phyloP scores from a whole-genome alignment of 2,888 invertebrate genomes.

The Drosophila paramelanica region DNA sequence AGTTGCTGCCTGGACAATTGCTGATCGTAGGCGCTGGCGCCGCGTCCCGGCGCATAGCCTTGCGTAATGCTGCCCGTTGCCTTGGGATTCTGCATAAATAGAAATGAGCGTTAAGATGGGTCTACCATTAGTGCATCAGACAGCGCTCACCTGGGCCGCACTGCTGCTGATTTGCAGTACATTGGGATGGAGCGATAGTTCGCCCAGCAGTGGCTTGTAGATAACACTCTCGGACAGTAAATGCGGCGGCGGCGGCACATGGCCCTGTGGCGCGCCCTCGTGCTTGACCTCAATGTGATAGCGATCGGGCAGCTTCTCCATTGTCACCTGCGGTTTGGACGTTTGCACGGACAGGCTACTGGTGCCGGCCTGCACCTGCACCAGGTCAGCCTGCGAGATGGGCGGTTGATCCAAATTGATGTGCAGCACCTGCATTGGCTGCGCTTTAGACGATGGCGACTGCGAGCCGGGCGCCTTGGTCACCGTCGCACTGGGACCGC shows the following conservation, averaged over 20 bases:
- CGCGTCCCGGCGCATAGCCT: slow-evolving; percentile 92
- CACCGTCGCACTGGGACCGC: slow-evolving; percentile 68
- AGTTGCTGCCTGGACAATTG: slow-evolving; percentile 80
- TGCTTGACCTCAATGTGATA: slow-evolving; percentile 84
- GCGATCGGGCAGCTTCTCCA: slow-evolving; percentile 84
- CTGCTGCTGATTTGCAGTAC: slow-evolving; percentile 82
- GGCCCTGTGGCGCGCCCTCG: slow-evolving; percentile 72
- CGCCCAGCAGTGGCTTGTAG: slow-evolving; percentile 81
- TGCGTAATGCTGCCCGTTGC: slow-evolving; percentile 93
- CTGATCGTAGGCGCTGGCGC: slow-evolving; percentile 72
- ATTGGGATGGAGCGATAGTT: slow-evolving; percentile 83
- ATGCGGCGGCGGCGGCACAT: slow-evolving; percentile 77
- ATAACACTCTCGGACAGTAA: slow-evolving; percentile 83
- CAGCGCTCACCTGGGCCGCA: slow-evolving; percentile 68
- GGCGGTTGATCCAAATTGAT: slow-evolving; percentile 84
- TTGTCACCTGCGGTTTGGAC: slow-evolving; percentile 83
- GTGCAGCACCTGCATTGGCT: slow-evolving; percentile 82
- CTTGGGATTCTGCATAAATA: slow-evolving; percentile 87
- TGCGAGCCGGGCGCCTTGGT: slow-evolving; percentile 78
- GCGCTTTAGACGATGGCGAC: slow-evolving; percentile 78
- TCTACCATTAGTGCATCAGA: not conserved
- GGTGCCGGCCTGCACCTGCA: slow-evolving; percentile 55
- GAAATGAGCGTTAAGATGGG: not conserved
- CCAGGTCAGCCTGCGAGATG: slow-evolving; percentile 77
- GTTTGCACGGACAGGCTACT: slow-evolving; percentile 66